Evolutionary conservation across 2,113 vertebrate genomes (phyloP).

Genomic region (Callopanchax toddi): DNA sequence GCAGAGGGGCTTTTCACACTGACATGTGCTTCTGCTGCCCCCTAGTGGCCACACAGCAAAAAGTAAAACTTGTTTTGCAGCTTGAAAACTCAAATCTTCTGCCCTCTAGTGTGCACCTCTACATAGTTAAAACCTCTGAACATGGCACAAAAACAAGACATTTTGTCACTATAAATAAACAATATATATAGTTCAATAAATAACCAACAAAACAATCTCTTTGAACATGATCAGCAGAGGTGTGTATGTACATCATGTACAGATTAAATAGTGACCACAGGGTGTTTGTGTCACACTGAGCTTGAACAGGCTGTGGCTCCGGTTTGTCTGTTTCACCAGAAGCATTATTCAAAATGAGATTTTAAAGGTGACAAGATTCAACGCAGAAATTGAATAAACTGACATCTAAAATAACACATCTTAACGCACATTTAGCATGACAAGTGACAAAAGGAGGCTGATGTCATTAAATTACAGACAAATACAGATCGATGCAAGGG

Average conservation of each 20-base stretch:
- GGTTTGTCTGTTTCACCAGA: slow-evolving; percentile 12
- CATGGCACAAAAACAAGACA: slow-evolving; percentile 47
- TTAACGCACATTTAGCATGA: background rate
- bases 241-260: slow-evolving; percentile 32
- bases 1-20: background rate
- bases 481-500: too few species aligned
- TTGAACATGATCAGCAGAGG: slow-evolving; percentile 35
- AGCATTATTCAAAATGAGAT: slow-evolving; percentile 10
- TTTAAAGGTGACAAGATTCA: background rate
- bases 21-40: slow-evolving; percentile 34
- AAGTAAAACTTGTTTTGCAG: slow-evolving; percentile 24
- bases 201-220: slow-evolving; percentile 47
- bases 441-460: too few species aligned
- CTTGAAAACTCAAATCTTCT: slow-evolving; percentile 18
- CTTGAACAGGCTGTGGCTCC: slow-evolving; percentile 20
- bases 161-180: slow-evolving; percentile 62
- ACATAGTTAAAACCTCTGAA: slow-evolving; percentile 34
- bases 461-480: too few species aligned
- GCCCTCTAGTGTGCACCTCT: slow-evolving; percentile 15
- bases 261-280: slow-evolving; percentile 27
- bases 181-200: slow-evolving; percentile 61
- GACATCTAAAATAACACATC: background rate
- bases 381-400: background rate
- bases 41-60: slow-evolving; percentile 43
- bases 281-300: slow-evolving; percentile 27